A percentile compares a stretch with the other conserved stretches of the same genome.
phyloP scores from a whole-genome alignment of 2,113 vertebrate species.

The Cynoglossus semilaevis region DNA sequence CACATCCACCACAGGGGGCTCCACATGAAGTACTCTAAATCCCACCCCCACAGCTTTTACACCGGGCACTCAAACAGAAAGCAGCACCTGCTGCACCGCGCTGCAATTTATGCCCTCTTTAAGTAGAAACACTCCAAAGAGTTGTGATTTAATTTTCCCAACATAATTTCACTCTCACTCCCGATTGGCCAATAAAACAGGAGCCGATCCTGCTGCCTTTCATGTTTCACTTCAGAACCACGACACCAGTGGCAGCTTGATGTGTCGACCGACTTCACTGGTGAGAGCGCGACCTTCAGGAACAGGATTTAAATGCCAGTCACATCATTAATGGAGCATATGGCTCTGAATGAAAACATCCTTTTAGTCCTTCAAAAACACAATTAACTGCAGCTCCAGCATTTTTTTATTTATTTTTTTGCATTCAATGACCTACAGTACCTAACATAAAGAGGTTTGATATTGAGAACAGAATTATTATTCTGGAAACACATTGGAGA shows the following conservation, averaged over 20 bases:
- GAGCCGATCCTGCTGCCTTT: constrained; percentile 2
- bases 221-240: constrained; percentile 25
- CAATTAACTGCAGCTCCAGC: constrained; percentile 34
- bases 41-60: not conserved
- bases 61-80: not conserved
- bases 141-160: constrained; percentile 11
- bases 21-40: constrained; percentile 2
- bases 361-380: constrained; percentile 42
- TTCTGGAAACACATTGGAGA: too few relatives aligned
- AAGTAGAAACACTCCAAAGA: not conserved
- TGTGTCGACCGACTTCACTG: constrained; percentile 18
- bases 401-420: too few relatives aligned
- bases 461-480: too few relatives aligned
- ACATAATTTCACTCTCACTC: constrained; percentile 24
- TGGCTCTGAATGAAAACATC: constrained; percentile 41
- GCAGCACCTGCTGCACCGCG: not conserved
- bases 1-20: not conserved
- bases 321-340: constrained; percentile 49
- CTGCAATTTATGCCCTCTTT: not conserved
- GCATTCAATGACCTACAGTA: constrained; percentile 34
- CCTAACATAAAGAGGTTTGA: not conserved
- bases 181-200: constrained; percentile 22
- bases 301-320: constrained; percentile 43
- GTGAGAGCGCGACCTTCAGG: constrained; percentile 34
- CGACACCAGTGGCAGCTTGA: constrained; percentile 38